Conservation (phyloP, 1,140 invertebrate species). For the Littorina saxatilis region DNA sequence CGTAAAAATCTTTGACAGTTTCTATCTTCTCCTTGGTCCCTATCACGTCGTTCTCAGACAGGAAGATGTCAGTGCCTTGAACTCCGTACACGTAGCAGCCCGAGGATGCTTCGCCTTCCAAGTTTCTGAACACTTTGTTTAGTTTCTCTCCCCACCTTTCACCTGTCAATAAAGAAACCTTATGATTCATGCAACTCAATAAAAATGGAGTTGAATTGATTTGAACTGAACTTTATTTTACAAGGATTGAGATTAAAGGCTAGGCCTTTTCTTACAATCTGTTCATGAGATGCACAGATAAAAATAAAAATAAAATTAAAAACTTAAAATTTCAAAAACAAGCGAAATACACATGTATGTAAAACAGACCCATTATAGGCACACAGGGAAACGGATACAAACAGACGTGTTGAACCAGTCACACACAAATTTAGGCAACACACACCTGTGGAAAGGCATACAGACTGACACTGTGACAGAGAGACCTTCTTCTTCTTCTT, state of each 20-base stretch:
- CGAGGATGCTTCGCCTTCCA: neutral
- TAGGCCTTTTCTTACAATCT: too few relatives aligned
- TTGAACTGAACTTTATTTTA: neutral
- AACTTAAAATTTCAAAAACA: neutral
- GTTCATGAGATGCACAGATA: too few relatives aligned
- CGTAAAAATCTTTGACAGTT: slow-evolving; percentile 3
- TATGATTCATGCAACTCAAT: neutral
- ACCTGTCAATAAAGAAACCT: neutral
- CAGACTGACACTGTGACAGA: too few relatives aligned
- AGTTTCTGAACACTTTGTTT: slow-evolving; percentile 7
- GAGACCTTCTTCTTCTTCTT: too few relatives aligned
- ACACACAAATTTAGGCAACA: too few relatives aligned
- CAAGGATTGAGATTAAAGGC: too few relatives aligned
- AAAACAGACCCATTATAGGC: neutral
- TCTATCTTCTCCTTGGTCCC: neutral
- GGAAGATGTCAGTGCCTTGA: neutral
- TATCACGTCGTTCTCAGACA: slow-evolving; percentile 4
- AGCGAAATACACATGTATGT: neutral
- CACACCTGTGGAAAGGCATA: too few relatives aligned
- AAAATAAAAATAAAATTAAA: neutral
- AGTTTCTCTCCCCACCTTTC: slow-evolving; percentile 30
- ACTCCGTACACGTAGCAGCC: slow-evolving; percentile 20
- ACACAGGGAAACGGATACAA: neutral
- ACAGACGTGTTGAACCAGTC: neutral
- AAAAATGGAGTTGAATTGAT: neutral